Conservation (phyloP, 2,797 vertebrate genomes). For the Tolypeutes matacus region DNA sequence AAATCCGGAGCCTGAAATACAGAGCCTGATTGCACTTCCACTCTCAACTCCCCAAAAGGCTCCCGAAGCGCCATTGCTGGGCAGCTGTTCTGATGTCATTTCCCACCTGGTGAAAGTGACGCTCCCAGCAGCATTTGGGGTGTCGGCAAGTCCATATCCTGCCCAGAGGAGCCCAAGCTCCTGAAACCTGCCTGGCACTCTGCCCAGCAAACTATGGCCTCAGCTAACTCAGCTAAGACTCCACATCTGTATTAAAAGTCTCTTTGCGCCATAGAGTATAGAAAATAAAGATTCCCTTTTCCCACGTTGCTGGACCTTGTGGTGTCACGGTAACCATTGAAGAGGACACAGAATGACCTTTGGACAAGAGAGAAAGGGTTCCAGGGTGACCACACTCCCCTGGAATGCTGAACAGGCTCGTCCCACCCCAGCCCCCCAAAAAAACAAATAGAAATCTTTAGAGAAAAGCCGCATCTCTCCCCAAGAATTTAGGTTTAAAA, state of each 20-base stretch:
- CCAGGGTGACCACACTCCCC: background rate
- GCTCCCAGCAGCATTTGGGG: background rate
- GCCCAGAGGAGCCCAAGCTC: background rate
- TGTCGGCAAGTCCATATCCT: rapidly evolving
- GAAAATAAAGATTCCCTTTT: background rate
- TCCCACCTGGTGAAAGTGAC: background rate
- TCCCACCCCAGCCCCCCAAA: background rate
- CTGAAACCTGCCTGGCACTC: background rate
- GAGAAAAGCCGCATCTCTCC: background rate
- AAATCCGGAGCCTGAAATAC: background rate
- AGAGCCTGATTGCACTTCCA: background rate
- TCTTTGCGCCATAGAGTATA: background rate
- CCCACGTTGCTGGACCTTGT: background rate
- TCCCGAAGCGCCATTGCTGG: background rate
- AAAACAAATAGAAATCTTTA: background rate
- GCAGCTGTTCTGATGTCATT: background rate
- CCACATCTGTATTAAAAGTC: background rate
- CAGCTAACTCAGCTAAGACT: background rate
- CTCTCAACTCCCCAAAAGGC: background rate
- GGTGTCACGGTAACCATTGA: background rate
- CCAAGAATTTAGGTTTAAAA: background rate
- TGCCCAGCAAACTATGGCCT: background rate
- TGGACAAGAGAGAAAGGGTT: background rate
- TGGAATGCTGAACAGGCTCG: background rate
- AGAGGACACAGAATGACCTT: background rate